Evolutionary conservation across 1,140 invertebrate species (phyloP).

Genomic region (Anastrepha ludens): DNA sequence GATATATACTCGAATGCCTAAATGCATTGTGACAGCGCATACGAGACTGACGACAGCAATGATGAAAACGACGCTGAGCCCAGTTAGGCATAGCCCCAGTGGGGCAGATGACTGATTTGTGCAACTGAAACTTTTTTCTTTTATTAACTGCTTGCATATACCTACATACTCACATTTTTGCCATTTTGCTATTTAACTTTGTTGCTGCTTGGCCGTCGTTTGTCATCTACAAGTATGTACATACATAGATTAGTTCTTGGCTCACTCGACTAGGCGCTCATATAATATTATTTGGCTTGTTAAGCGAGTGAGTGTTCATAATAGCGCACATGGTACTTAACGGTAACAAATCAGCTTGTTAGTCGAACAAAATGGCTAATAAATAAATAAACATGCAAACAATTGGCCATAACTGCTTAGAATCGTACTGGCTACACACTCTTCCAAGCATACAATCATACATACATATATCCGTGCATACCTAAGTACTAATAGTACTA

Average conservation of each 20-base stretch:
- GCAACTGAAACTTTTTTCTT: not conserved
- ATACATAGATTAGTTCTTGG: too few relatives aligned
- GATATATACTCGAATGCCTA: not conserved
- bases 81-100: not conserved
- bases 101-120: not conserved
- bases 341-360: conserved; percentile 49
- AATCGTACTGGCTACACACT: not conserved
- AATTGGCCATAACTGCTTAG: conserved; percentile 27
- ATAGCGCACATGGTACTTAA: conserved; percentile 23
- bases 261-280: not conserved
- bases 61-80: not conserved
- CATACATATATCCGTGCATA: not conserved
- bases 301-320: conserved; percentile 24
- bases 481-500: not conserved
- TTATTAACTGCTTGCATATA: conserved; percentile 13
- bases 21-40: not conserved
- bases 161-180: not conserved
- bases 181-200: not conserved
- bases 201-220: not conserved
- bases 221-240: not conserved
- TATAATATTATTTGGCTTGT: conserved; percentile 27
- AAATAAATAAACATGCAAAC: conserved; percentile 47
- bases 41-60: not conserved
- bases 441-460: not conserved
- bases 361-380: conserved; percentile 43